Evolutionary conservation across 2,113 vertebrate species (phyloP), one percentile per base, ranked within the genome.

Genomic region (Chaenogobius annularis): DNA sequence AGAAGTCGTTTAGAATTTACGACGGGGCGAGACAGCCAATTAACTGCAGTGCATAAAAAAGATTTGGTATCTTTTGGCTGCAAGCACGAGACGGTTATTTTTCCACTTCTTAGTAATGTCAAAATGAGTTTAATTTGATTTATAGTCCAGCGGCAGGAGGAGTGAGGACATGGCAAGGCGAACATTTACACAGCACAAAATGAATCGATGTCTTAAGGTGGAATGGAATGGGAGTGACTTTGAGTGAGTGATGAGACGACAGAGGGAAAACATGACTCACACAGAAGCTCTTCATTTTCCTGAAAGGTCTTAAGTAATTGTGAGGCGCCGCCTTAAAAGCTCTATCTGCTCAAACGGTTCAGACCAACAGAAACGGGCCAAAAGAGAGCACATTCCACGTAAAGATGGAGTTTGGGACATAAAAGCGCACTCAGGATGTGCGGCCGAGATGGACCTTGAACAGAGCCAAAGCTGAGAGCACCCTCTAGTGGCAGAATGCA

Each of bases 201-300:
- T 54, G 17, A 20, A 54, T 54, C 19, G 7, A 54, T 20, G 50
- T 20, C 19, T 54, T 55, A 26, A 56, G 52, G 48, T 61, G 67
- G 71, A 40, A 17, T 10, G 67, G 71, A 31, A 17, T 8, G 68
- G 56, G 79, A 50, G 61, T 37, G n/a, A 64, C 40, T 47, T n/a
- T 66, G 67, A 68, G 75, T 87, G 90, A 92, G 81, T 85, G 88
- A 91, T 91, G 86, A 86, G 77, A 79, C 71, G 86, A 85, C 23
- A 59, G 13, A 22, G 50, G 78, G 46, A 69, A 63, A 56, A 73
- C 66, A 70, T 68, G 71, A 80, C 72, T 78, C 77, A 86, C 75
- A 59, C 74, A 75, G 31, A 74, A 73, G 23, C 20, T 20, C 48
- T 77, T 86, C 83, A 86, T 85, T 89, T 79, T 86, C 70, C 81